Evolutionary conservation across 2,888 invertebrate genomes (phyloP), one percentile per base, ranked within the genome.

Genomic region (Bellardia bayeri): DNA sequence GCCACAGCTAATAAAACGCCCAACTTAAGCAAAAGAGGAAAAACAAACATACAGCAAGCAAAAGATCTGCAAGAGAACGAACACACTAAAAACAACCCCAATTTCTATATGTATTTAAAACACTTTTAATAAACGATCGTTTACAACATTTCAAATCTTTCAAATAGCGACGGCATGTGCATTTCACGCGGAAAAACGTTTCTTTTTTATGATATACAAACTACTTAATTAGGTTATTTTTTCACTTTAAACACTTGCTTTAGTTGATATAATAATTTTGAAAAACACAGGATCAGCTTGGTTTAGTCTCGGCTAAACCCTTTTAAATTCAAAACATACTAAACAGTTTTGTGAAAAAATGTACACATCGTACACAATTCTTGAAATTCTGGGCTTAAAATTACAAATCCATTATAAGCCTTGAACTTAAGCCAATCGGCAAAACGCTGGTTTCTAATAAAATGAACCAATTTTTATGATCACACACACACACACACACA

Each of bases 1-100:
- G 33, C 63, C 64, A 66, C 8, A 71, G 76, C 84, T 76, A 84
- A 82, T 76, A 81, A 79, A 81, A 84, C 84, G 87, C 87, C 87
- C 76, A 61, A 78, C 78, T 76, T 14, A n/a, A 56, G 33, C 40
- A 45, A 72, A 84, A 51, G 42, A 72, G 74, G 54, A 42, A 0
- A 72, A 16, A 45, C 51, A 78, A 66, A 56, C 42, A 8, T 1
- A 11, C 37, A 37, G 37, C 37, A 7, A 16, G 6, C 14, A 54
- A n/a, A 14, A n/a, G 37, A 71, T 82, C 30, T 49, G n/a, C n/a
- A 33, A 42, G 51, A 58, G 23, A 45, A 66, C 66, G 40, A 23
- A 49, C 8, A 9, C 11, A 40, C 2, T n/a, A 23, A 54, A 81
- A 85, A 56, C 80, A 42, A 85, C 74, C 74, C 80, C 54, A 33